Evolutionary conservation across 2,797 vertebrate genomes (phyloP).

Genomic region (Parauchenoglanis ngamensis): DNA sequence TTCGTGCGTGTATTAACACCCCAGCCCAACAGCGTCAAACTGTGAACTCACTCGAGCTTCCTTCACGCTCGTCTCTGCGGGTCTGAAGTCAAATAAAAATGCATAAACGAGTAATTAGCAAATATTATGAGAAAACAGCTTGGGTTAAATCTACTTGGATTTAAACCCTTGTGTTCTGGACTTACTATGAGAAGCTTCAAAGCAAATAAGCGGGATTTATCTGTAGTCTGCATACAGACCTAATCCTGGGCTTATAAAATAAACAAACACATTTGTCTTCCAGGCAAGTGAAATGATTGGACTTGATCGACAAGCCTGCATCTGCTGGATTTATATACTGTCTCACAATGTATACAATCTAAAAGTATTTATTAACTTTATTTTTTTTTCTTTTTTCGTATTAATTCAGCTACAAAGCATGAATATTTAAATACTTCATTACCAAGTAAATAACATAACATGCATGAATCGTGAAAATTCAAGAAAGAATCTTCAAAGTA

Average conservation of each 20-base stretch:
- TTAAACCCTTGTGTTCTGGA: slow-evolving; percentile 45
- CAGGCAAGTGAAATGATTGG: slow-evolving; percentile 28
- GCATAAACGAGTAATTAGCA: slow-evolving; percentile 48
- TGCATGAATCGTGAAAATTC: not conserved
- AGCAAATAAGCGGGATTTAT: slow-evolving; percentile 39
- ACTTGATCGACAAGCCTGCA: slow-evolving; percentile 36
- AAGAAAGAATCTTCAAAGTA: not conserved
- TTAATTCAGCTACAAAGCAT: not conserved
- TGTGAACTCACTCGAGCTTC: slow-evolving; percentile 36
- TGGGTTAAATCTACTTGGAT: slow-evolving; percentile 42
- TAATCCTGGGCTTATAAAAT: slow-evolving; percentile 41
- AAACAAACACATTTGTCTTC: slow-evolving; percentile 47
- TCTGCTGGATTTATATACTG: slow-evolving; percentile 5
- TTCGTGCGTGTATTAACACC: slow-evolving; percentile 42
- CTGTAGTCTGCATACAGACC: slow-evolving; percentile 34
- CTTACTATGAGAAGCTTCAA: slow-evolving; percentile 34
- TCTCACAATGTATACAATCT: slow-evolving; percentile 19
- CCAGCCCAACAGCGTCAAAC: slow-evolving; percentile 44
- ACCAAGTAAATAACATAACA: not conserved
- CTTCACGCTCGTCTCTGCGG: slow-evolving; percentile 27
- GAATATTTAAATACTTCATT: not conserved
- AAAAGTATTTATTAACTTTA: slow-evolving; percentile 16
- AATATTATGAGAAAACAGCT: slow-evolving; percentile 48
- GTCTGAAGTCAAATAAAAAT: slow-evolving; percentile 47
- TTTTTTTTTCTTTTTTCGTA: not conserved